phyloP scores from a whole-genome alignment of 2,888 invertebrate species.

The Hesperia comma region DNA sequence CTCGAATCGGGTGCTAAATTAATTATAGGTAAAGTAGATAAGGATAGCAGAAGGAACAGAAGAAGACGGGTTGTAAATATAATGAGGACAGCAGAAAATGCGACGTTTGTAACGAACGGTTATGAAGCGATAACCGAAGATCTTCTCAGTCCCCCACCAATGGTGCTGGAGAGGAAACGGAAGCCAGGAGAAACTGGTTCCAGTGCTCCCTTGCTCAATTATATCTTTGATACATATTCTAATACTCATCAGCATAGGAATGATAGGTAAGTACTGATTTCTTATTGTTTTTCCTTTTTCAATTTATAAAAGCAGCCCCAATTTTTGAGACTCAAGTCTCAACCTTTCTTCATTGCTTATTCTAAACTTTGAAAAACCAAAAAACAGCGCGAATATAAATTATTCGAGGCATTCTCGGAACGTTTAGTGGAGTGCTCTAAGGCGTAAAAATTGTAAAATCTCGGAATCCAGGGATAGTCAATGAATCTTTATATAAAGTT shows the following conservation, averaged over 20 bases:
- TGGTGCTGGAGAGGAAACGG: conserved; percentile 60
- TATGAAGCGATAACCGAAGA: conserved; percentile 52
- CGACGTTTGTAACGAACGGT: conserved; percentile 43
- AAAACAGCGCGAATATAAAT: too few relatives aligned
- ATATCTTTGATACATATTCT: conserved; percentile 77
- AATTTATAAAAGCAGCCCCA: too few relatives aligned
- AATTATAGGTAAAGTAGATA: conserved; percentile 46
- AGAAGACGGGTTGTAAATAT: conserved; percentile 64
- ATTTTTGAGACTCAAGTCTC: too few relatives aligned
- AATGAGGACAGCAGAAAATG: conserved; percentile 50
- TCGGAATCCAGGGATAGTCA: too few relatives aligned
- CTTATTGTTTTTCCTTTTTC: too few relatives aligned
- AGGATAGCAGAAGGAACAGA: conserved; percentile 57
- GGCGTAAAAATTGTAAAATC: too few relatives aligned
- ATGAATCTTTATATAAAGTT: too few relatives aligned
- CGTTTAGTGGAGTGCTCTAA: too few relatives aligned
- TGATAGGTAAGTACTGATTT: conserved; percentile 66
- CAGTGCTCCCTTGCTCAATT: conserved; percentile 74
- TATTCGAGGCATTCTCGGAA: too few relatives aligned
- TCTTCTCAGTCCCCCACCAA: conserved; percentile 52
- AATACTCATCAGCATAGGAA: conserved; percentile 75
- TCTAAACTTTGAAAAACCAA: too few relatives aligned
- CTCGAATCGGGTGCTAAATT: conserved; percentile 56
- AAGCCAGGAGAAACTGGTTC: conserved; percentile 75
- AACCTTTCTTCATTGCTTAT: too few relatives aligned